phyloP scores from a whole-genome alignment of 2,888 invertebrate species.

The Harpalus rufipes region DNA sequence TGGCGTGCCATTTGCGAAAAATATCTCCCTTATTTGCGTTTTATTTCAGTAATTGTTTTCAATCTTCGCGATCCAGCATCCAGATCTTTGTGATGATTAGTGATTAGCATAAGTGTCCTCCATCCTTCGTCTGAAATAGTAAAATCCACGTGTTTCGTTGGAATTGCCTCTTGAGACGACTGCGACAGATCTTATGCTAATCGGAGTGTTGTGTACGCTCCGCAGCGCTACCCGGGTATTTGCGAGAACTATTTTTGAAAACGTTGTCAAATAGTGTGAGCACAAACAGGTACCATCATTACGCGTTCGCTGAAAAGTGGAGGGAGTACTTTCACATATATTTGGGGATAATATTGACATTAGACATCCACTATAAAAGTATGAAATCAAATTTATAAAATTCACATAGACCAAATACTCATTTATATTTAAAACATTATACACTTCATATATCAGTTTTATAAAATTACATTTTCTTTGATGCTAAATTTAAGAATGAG shows the following conservation, averaged over 20 bases:
- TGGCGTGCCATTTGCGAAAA: not conserved
- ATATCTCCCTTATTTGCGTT: not conserved
- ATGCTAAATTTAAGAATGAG: too few relatives aligned
- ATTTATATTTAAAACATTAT: too few relatives aligned
- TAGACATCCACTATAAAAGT: not conserved
- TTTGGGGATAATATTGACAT: not conserved
- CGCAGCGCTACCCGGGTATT: slow-evolving; percentile 47
- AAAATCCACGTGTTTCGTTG: slow-evolving; percentile 64
- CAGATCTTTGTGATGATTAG: slow-evolving; percentile 45
- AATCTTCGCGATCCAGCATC: slow-evolving; percentile 45
- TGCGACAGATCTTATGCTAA: slow-evolving; percentile 52
- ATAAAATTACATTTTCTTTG: too few relatives aligned
- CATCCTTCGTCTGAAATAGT: not conserved
- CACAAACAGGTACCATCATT: slow-evolving; percentile 54
- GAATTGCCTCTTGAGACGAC: slow-evolving; percentile 10
- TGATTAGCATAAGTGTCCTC: slow-evolving; percentile 56
- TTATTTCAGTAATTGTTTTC: slow-evolving; percentile 49
- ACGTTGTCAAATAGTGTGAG: slow-evolving; percentile 54
- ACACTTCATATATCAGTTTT: too few relatives aligned
- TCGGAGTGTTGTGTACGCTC: not conserved
- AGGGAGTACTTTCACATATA: slow-evolving; percentile 9
- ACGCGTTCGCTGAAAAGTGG: slow-evolving; percentile 19
- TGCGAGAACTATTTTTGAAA: slow-evolving; percentile 47
- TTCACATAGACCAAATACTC: too few relatives aligned
- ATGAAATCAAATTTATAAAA: too few relatives aligned